phyloP scores from a whole-genome alignment of 2,113 vertebrate species.

The Callocephalon fimbriatum region DNA sequence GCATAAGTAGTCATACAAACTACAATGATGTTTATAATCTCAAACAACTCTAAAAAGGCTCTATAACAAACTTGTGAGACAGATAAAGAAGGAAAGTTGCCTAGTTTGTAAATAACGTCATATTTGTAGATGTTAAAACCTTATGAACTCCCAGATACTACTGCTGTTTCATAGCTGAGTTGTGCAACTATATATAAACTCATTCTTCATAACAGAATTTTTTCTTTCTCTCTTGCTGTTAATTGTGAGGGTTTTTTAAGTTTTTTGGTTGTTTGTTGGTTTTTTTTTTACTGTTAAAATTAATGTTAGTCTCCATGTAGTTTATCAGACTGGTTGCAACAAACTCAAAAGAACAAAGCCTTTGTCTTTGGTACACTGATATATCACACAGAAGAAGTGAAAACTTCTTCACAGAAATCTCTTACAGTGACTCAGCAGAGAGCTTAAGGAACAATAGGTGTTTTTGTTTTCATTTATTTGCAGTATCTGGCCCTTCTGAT shows the following conservation, averaged over 20 bases:
- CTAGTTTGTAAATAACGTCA: not conserved
- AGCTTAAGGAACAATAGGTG: not conserved
- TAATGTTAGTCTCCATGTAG: not conserved
- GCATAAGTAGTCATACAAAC: not conserved
- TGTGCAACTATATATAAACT: not conserved
- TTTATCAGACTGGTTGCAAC: not conserved
- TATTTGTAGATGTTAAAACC: not conserved
- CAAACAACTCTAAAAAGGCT: not conserved
- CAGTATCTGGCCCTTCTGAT: not conserved
- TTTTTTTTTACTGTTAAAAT: not conserved
- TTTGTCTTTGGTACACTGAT: not conserved
- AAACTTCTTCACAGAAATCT: not conserved
- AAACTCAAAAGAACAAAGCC: not conserved
- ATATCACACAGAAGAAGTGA: not conserved
- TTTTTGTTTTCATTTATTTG: not conserved
- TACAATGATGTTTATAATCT: not conserved
- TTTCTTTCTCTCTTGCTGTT: not conserved
- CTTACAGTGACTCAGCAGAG: not conserved
- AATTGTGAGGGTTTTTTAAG: not conserved
- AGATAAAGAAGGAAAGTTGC: not conserved
- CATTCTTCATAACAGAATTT: not conserved
- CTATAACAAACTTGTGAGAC: not conserved
- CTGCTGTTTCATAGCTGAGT: not conserved
- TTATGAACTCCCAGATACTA: not conserved
- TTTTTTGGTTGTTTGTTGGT: not conserved